Evolutionary conservation across 2,113 vertebrate genomes (phyloP).

Genomic region (Cranoglanis bouderius): DNA sequence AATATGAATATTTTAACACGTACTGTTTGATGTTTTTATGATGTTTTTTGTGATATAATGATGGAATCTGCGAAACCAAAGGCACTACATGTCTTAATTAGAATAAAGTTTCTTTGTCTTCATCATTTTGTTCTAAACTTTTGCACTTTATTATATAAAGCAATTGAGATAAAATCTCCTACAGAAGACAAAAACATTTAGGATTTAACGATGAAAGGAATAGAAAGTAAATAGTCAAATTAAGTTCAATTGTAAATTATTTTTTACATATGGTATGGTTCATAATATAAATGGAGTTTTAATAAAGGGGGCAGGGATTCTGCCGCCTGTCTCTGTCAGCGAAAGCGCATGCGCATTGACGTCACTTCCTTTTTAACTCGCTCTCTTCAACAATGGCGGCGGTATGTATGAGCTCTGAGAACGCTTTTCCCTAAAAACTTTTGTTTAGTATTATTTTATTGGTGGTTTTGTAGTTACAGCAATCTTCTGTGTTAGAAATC

Average conservation of each 20-base stretch:
- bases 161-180: neutral
- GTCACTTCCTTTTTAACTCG: slow-evolving; percentile 42
- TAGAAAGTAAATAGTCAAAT: neutral
- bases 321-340: too few species aligned
- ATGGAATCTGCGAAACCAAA: neutral
- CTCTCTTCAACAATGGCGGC: slow-evolving; percentile 42
- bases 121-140: neutral
- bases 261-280: too few species aligned
- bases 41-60: too few species aligned
- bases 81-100: neutral
- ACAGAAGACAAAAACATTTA: neutral
- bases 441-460: accelerated
- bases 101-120: neutral
- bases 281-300: too few species aligned
- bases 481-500: too few species aligned
- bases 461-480: neutral
- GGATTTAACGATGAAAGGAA: neutral
- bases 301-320: too few species aligned
- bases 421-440: neutral
- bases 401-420: slow-evolving; percentile 21
- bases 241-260: too few species aligned
- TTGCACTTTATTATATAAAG: neutral
- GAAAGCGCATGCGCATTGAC: neutral
- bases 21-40: too few species aligned
- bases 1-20: too few species aligned